A percentile compares a stretch with the other conserved stretches of the same genome.
phyloP scores from a whole-genome alignment of 2,797 vertebrate species.

The Pseudotriccus pelzelni region DNA sequence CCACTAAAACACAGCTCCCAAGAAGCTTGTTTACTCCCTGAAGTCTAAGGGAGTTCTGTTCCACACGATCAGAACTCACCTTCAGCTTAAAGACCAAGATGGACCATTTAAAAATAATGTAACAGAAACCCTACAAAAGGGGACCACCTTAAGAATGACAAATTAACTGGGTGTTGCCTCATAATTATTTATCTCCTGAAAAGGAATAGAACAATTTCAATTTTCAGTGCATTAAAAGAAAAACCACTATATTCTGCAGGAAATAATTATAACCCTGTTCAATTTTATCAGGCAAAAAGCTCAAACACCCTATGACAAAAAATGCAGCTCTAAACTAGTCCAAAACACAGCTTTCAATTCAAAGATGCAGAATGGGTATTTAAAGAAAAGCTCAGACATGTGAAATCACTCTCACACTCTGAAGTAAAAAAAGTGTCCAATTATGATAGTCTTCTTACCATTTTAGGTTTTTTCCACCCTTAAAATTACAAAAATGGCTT shows the following conservation, averaged over 20 bases:
- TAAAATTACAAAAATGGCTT: not conserved
- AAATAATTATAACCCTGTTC: not conserved
- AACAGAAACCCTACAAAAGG: not conserved
- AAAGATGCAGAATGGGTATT: not conserved
- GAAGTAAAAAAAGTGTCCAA: not conserved
- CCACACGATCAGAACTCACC: not conserved
- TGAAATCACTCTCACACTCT: not conserved
- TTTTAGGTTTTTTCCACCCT: not conserved
- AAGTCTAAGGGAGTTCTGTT: not conserved
- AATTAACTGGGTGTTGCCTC: not conserved
- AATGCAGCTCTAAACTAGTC: not conserved
- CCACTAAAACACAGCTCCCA: not conserved
- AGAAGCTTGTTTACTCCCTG: not conserved
- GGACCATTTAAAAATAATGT: not conserved
- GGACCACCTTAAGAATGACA: not conserved
- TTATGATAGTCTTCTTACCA: not conserved
- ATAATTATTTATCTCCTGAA: not conserved
- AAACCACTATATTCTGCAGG: not conserved
- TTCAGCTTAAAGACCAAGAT: not conserved
- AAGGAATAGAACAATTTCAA: not conserved
- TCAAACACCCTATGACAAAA: not conserved
- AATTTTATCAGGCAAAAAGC: not conserved
- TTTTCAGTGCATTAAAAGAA: not conserved
- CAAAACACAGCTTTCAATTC: not conserved
- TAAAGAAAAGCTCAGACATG: not conserved